Evolutionary conservation across 1,140 invertebrate genomes (phyloP).

Genomic region (Orius insidiosus): DNA sequence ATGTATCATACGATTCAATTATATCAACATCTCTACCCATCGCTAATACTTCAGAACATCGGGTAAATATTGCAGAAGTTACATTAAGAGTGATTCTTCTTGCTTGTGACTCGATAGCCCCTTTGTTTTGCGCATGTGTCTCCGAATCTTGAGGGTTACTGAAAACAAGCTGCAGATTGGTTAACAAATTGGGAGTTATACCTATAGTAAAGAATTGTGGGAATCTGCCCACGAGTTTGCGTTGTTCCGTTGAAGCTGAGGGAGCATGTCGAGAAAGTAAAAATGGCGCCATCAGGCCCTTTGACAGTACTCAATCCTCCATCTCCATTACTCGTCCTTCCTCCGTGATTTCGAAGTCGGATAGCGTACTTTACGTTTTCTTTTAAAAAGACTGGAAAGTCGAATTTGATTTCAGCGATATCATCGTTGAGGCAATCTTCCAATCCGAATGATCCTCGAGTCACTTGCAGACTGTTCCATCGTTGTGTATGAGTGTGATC

Average conservation of each 20-base stretch:
- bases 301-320: constrained; percentile 69
- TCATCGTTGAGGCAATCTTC: constrained; percentile 63
- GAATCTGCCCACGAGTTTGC: constrained; percentile 82
- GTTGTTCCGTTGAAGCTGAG: constrained; percentile 91
- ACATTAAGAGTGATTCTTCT: constrained; percentile 52
- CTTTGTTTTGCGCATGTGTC: constrained; percentile 41
- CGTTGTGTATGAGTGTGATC: constrained; percentile 39
- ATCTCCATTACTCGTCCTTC: constrained; percentile 82
- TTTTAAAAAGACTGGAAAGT: constrained; percentile 57
- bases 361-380: constrained; percentile 81
- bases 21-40: constrained; percentile 48
- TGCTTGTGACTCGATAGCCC: constrained; percentile 50
- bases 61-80: constrained; percentile 50
- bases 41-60: constrained; percentile 51
- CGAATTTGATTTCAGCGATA: constrained; percentile 80
- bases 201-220: constrained; percentile 80
- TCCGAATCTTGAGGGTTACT: constrained; percentile 47
- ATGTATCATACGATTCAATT: constrained; percentile 30
- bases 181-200: constrained; percentile 11
- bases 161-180: constrained; percentile 13
- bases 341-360: constrained; percentile 75
- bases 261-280: constrained; percentile 81
- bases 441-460: constrained; percentile 51
- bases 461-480: constrained; percentile 59
- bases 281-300: constrained; percentile 81